Conservation (phyloP, 37 sponge, comb jelly and placozoan species). For the Geodia barretti region DNA sequence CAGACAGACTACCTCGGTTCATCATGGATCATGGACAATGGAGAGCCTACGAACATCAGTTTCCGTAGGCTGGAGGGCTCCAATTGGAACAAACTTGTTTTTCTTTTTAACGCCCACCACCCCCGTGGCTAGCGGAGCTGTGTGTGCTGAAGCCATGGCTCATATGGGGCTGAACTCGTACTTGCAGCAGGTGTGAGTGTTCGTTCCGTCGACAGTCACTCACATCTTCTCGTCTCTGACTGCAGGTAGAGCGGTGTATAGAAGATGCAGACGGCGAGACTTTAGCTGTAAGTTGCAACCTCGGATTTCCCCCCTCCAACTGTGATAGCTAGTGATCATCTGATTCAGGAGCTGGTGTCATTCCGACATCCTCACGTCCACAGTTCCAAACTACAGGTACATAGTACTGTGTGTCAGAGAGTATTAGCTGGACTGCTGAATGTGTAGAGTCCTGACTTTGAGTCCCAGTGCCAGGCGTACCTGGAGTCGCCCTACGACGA, state of each 20-base stretch:
- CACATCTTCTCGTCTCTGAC: not conserved
- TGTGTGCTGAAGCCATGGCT: not conserved
- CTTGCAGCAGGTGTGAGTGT: conserved; percentile 37
- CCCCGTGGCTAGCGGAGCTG: not conserved
- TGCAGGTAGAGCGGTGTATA: conserved; percentile 6
- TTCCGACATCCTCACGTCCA: conserved; percentile 63
- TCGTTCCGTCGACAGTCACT: not conserved
- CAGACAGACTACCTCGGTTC: not conserved
- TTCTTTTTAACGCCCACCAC: not conserved
- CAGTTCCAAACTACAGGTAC: conserved; percentile 42
- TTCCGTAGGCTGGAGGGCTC: no score
- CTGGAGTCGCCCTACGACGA: conserved; percentile 79
- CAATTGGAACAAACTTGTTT: no score
- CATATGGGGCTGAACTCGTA: conserved; percentile 25
- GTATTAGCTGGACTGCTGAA: not conserved
- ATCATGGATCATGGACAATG: not conserved
- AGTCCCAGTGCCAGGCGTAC: conserved; percentile 43
- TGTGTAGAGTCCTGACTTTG: conserved; percentile 42
- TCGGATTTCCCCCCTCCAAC: not conserved
- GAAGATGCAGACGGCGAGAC: conserved; percentile 30
- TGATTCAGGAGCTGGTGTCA: conserved; percentile 46
- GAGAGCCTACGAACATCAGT: not conserved
- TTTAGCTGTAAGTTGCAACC: conserved; percentile 42
- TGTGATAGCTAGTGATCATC: not conserved
- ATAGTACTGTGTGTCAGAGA: conserved; percentile 11